Evolutionary conservation across 1,140 invertebrate genomes (phyloP).

Genomic region (Cotesia vestalis): DNA sequence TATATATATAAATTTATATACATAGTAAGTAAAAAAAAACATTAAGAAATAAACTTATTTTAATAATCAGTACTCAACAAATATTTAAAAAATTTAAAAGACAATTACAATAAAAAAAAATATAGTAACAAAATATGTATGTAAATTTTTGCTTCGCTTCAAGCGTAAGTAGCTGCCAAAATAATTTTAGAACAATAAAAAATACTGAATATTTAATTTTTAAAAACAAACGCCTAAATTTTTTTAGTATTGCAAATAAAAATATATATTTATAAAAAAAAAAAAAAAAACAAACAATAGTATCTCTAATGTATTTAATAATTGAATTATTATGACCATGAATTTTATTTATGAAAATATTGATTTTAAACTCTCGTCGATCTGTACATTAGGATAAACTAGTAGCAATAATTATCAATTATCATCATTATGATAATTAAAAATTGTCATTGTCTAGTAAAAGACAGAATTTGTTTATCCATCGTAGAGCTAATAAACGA

Average conservation of each 20-base stretch:
- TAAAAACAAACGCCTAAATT: background rate
- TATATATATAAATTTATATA: background rate
- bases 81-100: constrained; percentile 54
- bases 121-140: constrained; percentile 46
- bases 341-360: constrained; percentile 3
- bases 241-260: no score
- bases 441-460: background rate
- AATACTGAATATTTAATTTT: constrained; percentile 10
- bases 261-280: no score
- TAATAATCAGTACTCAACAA: constrained; percentile 55
- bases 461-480: constrained; percentile 8
- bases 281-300: no score
- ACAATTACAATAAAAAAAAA: constrained; percentile 48
- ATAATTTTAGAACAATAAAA: background rate
- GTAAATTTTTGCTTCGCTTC: constrained; percentile 34
- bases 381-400: background rate
- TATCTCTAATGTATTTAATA: background rate
- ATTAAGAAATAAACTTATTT: constrained; percentile 44
- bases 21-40: constrained; percentile 25
- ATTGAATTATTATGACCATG: background rate
- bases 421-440: background rate
- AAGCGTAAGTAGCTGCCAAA: constrained; percentile 4
- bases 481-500: constrained; percentile 21
- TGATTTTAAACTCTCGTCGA: background rate
- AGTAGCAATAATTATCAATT: background rate